Evolutionary conservation across 2,888 invertebrate species (phyloP), one percentile per base, ranked within the genome.

Genomic region (Acrobasis consociella): DNA sequence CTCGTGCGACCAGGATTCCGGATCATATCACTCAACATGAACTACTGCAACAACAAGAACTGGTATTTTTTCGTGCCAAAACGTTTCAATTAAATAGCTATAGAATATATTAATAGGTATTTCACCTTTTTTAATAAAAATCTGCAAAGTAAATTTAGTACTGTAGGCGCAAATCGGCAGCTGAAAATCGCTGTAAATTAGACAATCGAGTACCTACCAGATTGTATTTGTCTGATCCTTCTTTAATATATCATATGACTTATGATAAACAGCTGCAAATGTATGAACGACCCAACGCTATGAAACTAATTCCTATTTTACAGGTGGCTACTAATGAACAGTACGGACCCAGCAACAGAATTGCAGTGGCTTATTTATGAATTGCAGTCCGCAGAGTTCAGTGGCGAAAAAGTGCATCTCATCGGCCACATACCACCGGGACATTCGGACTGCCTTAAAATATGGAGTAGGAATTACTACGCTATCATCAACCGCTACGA

Each of bases 341-440:
- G 98, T 72, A 99, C 98, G 0, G 99, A 99, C 89, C 99, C 99
- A 0, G 98, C 97, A 0, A 97, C 97, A 1, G 98, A 99, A 81
- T 91, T 99, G 17, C 97, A 97, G 74, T 99, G 99, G 99, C 94
- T 99, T 62, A 97, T 99, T 67, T 96, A 97, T 74, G 98, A 98
- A 82, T 91, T 99, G 11, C 98, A 98, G 80, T 96, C 97, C 11
- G 98, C 99, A 0, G 99, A 99, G 86, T 96, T 97, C 82, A 97
- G 96, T 71, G 97, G 96, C 13, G 98, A 98, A 85, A 98, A 99
- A 85, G 99, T 99, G 11, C 99, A 99, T 78, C 96, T 99, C n/a
- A 96, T 99, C 62, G 98, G 98, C 0, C 99, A 99, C 82, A 98
- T 99, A 74, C 98, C 98, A 0, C 99, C 99, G 0, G 98, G 99